Evolutionary conservation across 2,888 invertebrate genomes (phyloP).

Genomic region (Oegoconia quadripuncta): DNA sequence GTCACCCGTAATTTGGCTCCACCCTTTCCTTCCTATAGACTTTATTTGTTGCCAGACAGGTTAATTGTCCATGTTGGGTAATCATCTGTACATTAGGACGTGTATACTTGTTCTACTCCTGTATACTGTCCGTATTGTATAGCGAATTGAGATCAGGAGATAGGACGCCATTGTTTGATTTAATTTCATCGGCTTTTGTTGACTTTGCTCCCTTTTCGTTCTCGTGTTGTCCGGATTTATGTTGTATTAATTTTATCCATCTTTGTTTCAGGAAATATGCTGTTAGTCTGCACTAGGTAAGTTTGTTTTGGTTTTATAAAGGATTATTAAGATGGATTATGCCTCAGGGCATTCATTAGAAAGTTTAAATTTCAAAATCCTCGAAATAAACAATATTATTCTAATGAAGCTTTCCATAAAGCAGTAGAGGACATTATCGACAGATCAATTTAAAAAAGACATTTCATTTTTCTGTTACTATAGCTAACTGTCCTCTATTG

Average conservation of each 20-base stretch:
- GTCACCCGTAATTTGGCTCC: too few relatives aligned
- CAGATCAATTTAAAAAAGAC: too few relatives aligned
- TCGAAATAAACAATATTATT: too few relatives aligned
- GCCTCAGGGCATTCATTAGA: too few relatives aligned
- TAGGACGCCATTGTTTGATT: constrained; percentile 21
- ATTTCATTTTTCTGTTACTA: too few relatives aligned
- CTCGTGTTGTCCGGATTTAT: constrained; percentile 1
- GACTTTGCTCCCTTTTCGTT: constrained; percentile 6
- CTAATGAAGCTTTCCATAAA: too few relatives aligned
- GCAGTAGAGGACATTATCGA: too few relatives aligned
- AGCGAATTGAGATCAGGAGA: constrained; percentile 6
- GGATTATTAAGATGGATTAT: background rate
- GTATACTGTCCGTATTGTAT: background rate
- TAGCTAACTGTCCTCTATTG: too few relatives aligned
- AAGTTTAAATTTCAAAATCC: too few relatives aligned
- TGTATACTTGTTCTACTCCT: too few relatives aligned
- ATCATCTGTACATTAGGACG: too few relatives aligned
- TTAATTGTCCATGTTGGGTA: constrained; percentile 10
- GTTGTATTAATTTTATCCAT: constrained; percentile 7
- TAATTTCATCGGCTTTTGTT: constrained; percentile 21
- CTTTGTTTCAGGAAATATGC: constrained; percentile 6
- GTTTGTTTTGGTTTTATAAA: background rate
- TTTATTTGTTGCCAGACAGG: constrained; percentile 10
- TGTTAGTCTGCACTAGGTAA: constrained; percentile 3
- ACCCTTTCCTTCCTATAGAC: constrained; percentile 4